phyloP scores from a whole-genome alignment of 2,113 vertebrate species.

The Trichechus manatus region DNA sequence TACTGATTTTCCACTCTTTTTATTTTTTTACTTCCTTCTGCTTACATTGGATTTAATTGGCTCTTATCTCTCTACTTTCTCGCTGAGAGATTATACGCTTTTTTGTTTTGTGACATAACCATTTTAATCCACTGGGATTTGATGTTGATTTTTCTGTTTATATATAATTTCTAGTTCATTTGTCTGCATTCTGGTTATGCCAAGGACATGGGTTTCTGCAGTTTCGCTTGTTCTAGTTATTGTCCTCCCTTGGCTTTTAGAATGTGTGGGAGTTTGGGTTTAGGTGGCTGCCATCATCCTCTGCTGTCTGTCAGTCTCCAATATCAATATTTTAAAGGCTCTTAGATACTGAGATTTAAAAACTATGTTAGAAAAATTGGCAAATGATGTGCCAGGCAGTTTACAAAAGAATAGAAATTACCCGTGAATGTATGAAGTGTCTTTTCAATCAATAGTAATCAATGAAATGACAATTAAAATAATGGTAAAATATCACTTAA shows the following conservation, averaged over 20 bases:
- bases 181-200: not conserved
- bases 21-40: not conserved
- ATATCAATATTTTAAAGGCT: not conserved
- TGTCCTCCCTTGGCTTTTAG: no score
- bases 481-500: not conserved
- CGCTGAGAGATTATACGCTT: not conserved
- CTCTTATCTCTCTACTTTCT: not conserved
- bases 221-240: not conserved
- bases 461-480: conserved; percentile 9
- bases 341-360: not conserved
- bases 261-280: not conserved
- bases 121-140: not conserved
- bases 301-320: not conserved
- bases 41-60: not conserved
- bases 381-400: not conserved
- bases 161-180: no score
- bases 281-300: not conserved
- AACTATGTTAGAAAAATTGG: not conserved
- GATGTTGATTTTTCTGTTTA: not conserved
- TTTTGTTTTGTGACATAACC: not conserved
- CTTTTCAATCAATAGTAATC: not conserved
- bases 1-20: not conserved
- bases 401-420: not conserved
- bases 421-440: not conserved
- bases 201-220: rapidly evolving